phyloP scores from a whole-genome alignment of 2,113 vertebrate genomes.

The Paradisaea rubra region DNA sequence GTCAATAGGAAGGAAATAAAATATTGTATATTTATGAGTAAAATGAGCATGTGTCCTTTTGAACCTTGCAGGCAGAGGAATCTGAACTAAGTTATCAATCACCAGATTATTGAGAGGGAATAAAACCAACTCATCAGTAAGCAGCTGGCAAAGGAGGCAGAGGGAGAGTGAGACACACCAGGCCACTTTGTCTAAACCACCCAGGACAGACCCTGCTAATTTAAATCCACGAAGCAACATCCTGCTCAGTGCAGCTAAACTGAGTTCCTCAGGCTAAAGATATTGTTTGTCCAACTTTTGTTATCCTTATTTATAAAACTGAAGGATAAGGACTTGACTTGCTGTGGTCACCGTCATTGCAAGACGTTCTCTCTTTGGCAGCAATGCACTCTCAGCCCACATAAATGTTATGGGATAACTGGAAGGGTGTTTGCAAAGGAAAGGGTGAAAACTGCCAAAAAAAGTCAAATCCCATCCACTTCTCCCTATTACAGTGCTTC shows the following conservation, averaged over 20 bases:
- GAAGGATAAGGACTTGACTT: background rate
- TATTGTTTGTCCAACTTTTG: background rate
- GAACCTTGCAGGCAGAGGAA: background rate
- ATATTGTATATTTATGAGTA: background rate
- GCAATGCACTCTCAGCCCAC: background rate
- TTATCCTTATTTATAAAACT: background rate
- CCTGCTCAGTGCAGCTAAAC: background rate
- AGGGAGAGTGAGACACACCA: background rate
- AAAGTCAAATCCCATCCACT: slow-evolving; percentile 34
- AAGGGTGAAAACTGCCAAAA: slow-evolving; percentile 31
- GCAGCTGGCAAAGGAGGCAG: background rate
- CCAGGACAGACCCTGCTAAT: background rate
- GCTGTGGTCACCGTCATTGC: background rate
- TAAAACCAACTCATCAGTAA: background rate
- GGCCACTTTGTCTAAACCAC: background rate
- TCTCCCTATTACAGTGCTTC: slow-evolving; percentile 30
- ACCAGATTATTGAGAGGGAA: background rate
- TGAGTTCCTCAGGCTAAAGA: background rate
- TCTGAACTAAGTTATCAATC: background rate
- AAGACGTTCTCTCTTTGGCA: background rate
- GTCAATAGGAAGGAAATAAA: background rate
- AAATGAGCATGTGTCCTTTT: background rate
- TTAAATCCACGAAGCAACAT: background rate
- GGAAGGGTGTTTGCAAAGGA: background rate
- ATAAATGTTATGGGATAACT: background rate